Evolutionary conservation across 2,797 vertebrate genomes (phyloP), one percentile per base, ranked within the genome.

Genomic region (Acipenser ruthenus): DNA sequence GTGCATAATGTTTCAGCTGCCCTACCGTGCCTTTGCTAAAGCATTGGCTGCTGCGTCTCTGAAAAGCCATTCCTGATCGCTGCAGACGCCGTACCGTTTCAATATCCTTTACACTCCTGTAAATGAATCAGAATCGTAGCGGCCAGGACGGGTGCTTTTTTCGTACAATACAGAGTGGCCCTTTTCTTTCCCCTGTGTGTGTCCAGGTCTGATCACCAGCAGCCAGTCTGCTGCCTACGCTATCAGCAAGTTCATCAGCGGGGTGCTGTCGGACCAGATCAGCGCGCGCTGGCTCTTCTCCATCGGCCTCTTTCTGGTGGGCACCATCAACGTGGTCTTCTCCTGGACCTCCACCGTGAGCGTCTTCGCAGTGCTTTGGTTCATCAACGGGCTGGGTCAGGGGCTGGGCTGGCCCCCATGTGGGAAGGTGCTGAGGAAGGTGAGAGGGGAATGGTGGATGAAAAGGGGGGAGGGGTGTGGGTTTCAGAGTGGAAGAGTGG

Each of bases 321-420:
- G 97, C 60, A 70, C 91, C 75, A 92, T 96, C 77, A 99, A 99
- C 1, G 73, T 98, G 11, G 71, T 86, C 64, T 99, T 99, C 83
- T 94, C 97, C 62, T 92, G 93, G 92, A 96, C 94, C 62, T 93
- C 93, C 63, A 87, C 88, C 0, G 93, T 97, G 1, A 3, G 79
- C 0, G 75, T 89, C 69, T 99, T 99, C 64, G 87, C 95, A 0
- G 85, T 74, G 9, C 89, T 99, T 68, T 99, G 97, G 97, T 99
- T 99, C 73, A 82, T 98, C 52, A 99, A 99, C 0, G 97, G 97
- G 2, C 80, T 99, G 69, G 97, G 95, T 1, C 97, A 99, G 78
- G 97, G 97, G 1, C 82, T 98, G 37, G 97, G 96, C 49, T 99
- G 97, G 97, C 96, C 97, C 0, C 95, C 97, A 1, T 98, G 97